Percentiles rank a stretch among this genome's conserved stretches.
Evolutionary conservation across 1,140 invertebrate species (phyloP).

Genomic region (Cryptotermes secundus): DNA sequence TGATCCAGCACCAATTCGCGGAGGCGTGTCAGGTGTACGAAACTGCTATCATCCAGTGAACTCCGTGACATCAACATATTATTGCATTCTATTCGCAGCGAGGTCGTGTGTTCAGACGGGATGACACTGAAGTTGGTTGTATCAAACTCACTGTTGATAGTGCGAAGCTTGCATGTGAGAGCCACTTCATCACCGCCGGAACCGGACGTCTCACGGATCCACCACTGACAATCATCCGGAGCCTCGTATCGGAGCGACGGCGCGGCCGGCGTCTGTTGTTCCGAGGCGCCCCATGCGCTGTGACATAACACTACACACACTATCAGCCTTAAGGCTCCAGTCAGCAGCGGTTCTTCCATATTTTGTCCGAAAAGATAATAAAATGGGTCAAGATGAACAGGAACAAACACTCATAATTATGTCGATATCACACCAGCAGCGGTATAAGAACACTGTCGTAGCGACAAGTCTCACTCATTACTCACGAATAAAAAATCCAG

Average conservation of each 20-base stretch:
- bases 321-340: neutral
- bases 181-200: constrained; percentile 63
- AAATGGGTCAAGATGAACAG: neutral
- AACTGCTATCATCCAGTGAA: constrained; percentile 72
- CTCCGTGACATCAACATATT: constrained; percentile 70
- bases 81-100: constrained; percentile 75
- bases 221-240: constrained; percentile 80
- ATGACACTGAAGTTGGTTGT: constrained; percentile 86
- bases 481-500: neutral
- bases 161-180: constrained; percentile 74
- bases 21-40: constrained; percentile 74
- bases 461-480: neutral
- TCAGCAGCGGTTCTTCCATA: neutral
- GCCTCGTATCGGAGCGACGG: constrained; percentile 71
- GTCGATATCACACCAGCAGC: neutral
- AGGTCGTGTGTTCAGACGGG: constrained; percentile 78
- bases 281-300: neutral
- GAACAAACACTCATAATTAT: neutral
- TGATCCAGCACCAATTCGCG: constrained; percentile 76
- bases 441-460: too few relatives aligned
- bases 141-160: constrained; percentile 78
- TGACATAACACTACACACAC: neutral
- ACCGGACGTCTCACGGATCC: constrained; percentile 44
- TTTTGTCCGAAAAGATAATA: neutral
- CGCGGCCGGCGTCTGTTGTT: constrained; percentile 49